Evolutionary conservation across 2,113 vertebrate genomes (phyloP).

Genomic region (Osmerus eperlanus): DNA sequence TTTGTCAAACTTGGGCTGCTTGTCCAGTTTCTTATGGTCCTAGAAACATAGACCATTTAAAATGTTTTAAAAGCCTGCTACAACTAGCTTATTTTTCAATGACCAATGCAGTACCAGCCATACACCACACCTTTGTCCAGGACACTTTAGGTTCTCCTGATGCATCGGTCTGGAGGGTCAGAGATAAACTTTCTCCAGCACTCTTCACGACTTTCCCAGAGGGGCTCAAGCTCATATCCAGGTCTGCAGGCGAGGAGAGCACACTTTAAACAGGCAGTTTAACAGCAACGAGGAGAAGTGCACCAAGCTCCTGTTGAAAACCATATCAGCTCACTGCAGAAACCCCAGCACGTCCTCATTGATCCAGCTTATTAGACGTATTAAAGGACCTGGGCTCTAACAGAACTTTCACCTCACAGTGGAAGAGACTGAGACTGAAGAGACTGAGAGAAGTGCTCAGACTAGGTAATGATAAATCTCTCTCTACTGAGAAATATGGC

Average conservation of each 20-base stretch:
- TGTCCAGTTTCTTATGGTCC: conserved; percentile 58
- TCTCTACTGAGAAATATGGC: conserved; percentile 8
- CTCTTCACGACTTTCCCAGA: conserved; percentile 77
- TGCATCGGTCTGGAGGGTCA: conserved; percentile 75
- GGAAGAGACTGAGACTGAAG: background rate
- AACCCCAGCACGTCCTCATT: conserved; percentile 36
- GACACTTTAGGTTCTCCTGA: conserved; percentile 77
- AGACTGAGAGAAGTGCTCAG: conserved; percentile 12
- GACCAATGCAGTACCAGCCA: background rate
- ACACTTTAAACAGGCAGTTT: conserved; percentile 40
- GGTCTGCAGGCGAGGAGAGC: conserved; percentile 71
- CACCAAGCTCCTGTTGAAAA: conserved; percentile 32
- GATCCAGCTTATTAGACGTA: conserved; percentile 49
- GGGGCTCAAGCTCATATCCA: conserved; percentile 83
- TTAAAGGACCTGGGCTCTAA: conserved; percentile 1
- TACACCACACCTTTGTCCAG: conserved; percentile 84
- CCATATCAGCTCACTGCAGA: conserved; percentile 28
- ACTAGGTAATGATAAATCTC: conserved; percentile 17
- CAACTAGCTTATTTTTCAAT: background rate
- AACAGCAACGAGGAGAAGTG: conserved; percentile 33
- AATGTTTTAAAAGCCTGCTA: background rate
- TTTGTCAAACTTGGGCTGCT: conserved; percentile 71
- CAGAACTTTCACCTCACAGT: conserved; percentile 44
- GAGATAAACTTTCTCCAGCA: conserved; percentile 76
- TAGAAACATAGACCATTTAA: conserved; percentile 19